Percentiles rank a stretch among this genome's conserved stretches.
Conservation (phyloP, 2,113 vertebrate species). For the Lynx canadensis region DNA sequence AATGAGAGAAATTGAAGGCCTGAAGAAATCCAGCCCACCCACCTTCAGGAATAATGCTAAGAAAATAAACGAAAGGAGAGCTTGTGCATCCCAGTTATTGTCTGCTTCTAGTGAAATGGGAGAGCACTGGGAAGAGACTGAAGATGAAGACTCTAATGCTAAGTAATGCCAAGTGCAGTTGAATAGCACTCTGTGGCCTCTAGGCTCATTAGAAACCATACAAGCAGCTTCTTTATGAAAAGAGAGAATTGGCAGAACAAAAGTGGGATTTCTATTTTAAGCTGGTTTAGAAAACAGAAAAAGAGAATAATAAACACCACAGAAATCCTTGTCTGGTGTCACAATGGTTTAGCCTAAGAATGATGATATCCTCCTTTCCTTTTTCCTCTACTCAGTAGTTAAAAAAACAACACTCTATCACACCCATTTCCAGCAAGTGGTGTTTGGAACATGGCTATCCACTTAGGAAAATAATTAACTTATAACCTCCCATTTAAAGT, state of each 20-base stretch:
- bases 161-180: background rate
- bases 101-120: background rate
- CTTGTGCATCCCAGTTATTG: background rate
- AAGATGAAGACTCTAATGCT: background rate
- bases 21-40: background rate
- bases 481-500: slow-evolving; percentile 6
- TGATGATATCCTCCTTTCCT: background rate
- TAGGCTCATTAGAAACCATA: background rate
- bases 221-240: background rate
- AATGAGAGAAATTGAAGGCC: background rate
- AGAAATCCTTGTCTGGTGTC: background rate
- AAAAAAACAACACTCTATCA: background rate
- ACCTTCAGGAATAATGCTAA: background rate
- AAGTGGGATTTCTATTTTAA: slow-evolving; percentile 33
- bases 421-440: slow-evolving; percentile 35
- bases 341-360: background rate
- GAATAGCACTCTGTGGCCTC: background rate
- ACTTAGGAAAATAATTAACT: background rate
- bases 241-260: slow-evolving; percentile 8
- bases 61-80: background rate
- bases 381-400: slow-evolving; percentile 16
- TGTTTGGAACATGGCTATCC: background rate
- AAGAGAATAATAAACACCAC: slow-evolving; percentile 32
- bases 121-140: background rate
- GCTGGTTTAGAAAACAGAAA: slow-evolving; percentile 20